These are phyloP conservation scores for Hypotaenidia okinawae DNA, from an alignment of 2,797 vertebrate genomes.

Conservation along the genomic window DNA sequence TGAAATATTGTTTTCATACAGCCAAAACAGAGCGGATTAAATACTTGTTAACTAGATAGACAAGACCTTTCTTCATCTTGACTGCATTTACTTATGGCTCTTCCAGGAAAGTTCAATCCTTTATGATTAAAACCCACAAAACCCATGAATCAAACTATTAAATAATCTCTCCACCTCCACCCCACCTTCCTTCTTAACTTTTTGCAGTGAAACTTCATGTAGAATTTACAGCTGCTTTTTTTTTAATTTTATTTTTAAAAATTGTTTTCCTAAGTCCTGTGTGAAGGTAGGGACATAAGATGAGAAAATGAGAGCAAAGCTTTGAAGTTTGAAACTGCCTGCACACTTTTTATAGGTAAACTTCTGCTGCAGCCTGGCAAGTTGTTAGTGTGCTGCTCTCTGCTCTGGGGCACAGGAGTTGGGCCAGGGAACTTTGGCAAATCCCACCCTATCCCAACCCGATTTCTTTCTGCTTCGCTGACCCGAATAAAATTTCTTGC, in stretches of 20 bases:
- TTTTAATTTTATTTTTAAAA: background rate
- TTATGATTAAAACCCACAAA: background rate
- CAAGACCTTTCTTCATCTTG: background rate
- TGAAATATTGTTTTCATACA: background rate
- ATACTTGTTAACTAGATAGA: background rate
- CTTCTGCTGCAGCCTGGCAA: background rate
- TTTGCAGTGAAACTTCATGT: background rate
- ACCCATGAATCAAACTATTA: background rate
- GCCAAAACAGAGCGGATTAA: background rate
- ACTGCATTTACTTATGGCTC: background rate
- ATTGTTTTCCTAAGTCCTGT: background rate
- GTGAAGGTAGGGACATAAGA: background rate
- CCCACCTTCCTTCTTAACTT: background rate
- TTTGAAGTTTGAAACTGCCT: background rate
- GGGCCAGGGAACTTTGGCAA: background rate
- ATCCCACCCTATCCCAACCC: background rate
- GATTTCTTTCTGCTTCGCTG: background rate
- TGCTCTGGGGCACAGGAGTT: background rate
- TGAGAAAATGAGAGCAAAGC: background rate
- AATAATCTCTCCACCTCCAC: background rate
- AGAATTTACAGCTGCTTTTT: background rate
- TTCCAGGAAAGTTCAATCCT: slow-evolving; percentile 6
- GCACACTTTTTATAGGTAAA: background rate
- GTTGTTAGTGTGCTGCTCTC: background rate
- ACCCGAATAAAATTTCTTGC: slow-evolving; percentile 12